Evolutionary conservation across 2,113 vertebrate genomes (phyloP).

Genomic region (Paralichthys olivaceus): DNA sequence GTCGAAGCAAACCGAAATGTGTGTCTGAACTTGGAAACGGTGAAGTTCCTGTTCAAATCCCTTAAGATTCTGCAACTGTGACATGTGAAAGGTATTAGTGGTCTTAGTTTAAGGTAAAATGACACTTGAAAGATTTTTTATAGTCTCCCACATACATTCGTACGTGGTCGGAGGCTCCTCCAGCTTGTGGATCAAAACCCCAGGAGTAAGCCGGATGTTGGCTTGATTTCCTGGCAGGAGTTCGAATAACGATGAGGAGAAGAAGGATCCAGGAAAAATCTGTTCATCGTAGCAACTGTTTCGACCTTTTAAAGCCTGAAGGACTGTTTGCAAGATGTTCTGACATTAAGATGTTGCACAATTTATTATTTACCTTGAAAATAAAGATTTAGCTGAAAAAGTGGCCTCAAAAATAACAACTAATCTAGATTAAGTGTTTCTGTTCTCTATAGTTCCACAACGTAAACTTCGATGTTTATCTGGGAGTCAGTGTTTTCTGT

Average conservation of each 20-base stretch:
- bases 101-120: conserved; percentile 37
- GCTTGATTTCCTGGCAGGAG: conserved; percentile 40
- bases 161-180: conserved; percentile 25
- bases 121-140: conserved; percentile 17
- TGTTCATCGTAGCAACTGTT: conserved; percentile 27
- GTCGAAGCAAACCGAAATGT: background rate
- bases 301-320: conserved; percentile 33
- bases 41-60: background rate
- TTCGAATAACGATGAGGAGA: conserved; percentile 14
- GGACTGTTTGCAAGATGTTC: conserved; percentile 4
- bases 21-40: background rate
- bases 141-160: conserved; percentile 22
- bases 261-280: conserved; percentile 34
- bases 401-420: no score
- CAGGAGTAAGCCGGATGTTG: conserved; percentile 42
- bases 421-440: background rate
- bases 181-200: conserved; percentile 33
- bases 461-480: conserved; percentile 9
- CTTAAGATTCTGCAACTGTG: conserved; percentile 1
- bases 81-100: conserved; percentile 8
- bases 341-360: conserved; percentile 7
- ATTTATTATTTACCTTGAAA: background rate
- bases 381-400: no score
- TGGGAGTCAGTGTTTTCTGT: background rate
- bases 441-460: background rate